Evolutionary conservation across 2,888 invertebrate species (phyloP), one percentile per base, ranked within the genome.

Genomic region (Tinea semifulvella): DNA sequence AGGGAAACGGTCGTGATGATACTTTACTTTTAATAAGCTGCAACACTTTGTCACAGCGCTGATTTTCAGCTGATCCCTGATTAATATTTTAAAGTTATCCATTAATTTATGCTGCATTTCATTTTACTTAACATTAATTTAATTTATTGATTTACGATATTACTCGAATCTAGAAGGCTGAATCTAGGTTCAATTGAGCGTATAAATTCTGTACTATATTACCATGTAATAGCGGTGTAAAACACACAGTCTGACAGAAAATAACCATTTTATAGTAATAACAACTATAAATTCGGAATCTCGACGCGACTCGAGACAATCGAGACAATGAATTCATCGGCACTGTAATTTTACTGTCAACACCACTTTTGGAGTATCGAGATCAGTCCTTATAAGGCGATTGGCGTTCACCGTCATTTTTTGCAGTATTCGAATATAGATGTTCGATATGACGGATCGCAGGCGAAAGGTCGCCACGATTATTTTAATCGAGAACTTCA

Each of bases 401-500:
- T 63, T 66, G 68, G 64, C 63, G 59, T 58, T 63, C 43, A 8
- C 17, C 61, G 63, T 67, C 68, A 65, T 65, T 61, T 61, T 62
- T 60, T 36, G 18, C 10, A 8, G 18, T 36, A 36, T 22, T 22
- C 40, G 43, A 22, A 65, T 67, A 68, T 63, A 68, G 63, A 62
- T 65, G 63, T 65, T 39, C 60, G 58, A 55, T 56, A 63, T 67
- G 69, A 69, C 66, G 58, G 63, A 66, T 68, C 63, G 60, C 42
- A 54, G 22, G 14, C 13, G n/a, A 71, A 69, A 71, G 72, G 73
- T 70, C 69, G 63, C 56, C 60, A 56, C 65, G 70, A 70, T 72
- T 71, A 70, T 68, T 68, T 69, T 72, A 71, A 73, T 72, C 71
- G 69, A 65, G 65, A 69, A 67, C 65, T 69, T 67, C 63, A 73